Base-by-base conservation (phyloP, 2,113 vertebrate genomes). In the Neogobius melanostomus region DNA sequence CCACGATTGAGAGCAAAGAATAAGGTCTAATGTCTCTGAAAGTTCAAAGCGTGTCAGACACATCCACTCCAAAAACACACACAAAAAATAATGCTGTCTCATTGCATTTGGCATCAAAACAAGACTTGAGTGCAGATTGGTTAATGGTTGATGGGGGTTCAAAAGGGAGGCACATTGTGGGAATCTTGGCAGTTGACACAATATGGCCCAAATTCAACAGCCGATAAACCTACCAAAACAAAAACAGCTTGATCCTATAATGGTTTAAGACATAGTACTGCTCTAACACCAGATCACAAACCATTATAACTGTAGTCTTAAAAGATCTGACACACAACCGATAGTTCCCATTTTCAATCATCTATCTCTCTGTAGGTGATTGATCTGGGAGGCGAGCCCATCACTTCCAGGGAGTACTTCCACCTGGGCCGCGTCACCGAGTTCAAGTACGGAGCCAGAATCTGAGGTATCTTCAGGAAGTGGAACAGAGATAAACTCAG, bases 401-500 rank as follows among this genome's bases (percentile, higher is more conserved):
- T 98, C 75, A 48, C 52, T n/a, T 11, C 88, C 2, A 82, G 66
- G 0, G 87, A 98, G 0, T 98, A 98, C 70, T 83, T 85, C 82
- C 67, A 82, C 69, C 85, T 94, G 12, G 97, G 96, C 9, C 92
- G 92, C 15, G 95, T 98, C 71, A 98, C 96, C 0, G 97, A 99
- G 82, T 99, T 98, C 81, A 98, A 95, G 68, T 98, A 95, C 6
- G 81, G 96, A 0, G 92, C 93, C 28, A 97, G 94, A 71, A 87
- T 99, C 12, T 96, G 95, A 76, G 93, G 67, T 0, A 76, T 96
- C 28, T 82, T 99, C 17, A 95, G 94, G 82, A 96, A 92, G 61
- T 98, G 96, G 97, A 47, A 92, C 0, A 92, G 93, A 3, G 93
- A 98, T 76, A 98, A 97, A 86, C 94, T 99, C 91, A 50, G 65